Evolutionary conservation across 2,888 invertebrate genomes (phyloP).

Genomic region (Drosophila quinaria): DNA sequence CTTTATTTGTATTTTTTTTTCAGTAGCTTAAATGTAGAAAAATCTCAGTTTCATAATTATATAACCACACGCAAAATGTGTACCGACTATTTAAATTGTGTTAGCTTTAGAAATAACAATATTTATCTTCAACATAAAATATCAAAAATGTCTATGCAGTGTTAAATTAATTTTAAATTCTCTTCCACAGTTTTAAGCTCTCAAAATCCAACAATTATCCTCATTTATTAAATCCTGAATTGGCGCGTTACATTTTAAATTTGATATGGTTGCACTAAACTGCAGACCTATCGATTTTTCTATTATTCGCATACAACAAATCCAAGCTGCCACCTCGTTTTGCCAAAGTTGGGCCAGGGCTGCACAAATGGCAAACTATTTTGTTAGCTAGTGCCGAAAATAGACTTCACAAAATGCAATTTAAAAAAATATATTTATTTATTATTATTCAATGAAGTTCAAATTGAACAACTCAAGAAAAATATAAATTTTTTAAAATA

Average conservation of each 20-base stretch:
- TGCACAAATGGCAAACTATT: no score
- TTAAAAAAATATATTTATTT: no score
- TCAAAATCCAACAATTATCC: no score
- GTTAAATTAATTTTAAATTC: background rate
- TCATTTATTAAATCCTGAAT: no score
- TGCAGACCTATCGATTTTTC: conserved; percentile 2
- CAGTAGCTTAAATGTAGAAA: background rate
- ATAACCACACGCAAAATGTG: background rate
- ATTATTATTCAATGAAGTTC: no score
- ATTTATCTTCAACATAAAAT: background rate
- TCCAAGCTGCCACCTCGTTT: no score
- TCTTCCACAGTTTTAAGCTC: no score
- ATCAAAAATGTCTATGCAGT: background rate
- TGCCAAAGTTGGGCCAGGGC: no score
- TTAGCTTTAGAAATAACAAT: background rate
- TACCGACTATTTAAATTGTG: background rate
- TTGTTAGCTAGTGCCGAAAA: no score
- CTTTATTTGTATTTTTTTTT: background rate
- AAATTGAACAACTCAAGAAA: no score
- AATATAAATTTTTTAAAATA: no score
- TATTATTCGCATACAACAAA: background rate
- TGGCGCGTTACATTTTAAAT: background rate
- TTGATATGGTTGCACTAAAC: background rate
- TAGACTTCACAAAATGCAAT: no score
- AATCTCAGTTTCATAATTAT: background rate